Conservation (phyloP, 2,113 vertebrate genomes). For the Chaenocephalus aceratus region DNA sequence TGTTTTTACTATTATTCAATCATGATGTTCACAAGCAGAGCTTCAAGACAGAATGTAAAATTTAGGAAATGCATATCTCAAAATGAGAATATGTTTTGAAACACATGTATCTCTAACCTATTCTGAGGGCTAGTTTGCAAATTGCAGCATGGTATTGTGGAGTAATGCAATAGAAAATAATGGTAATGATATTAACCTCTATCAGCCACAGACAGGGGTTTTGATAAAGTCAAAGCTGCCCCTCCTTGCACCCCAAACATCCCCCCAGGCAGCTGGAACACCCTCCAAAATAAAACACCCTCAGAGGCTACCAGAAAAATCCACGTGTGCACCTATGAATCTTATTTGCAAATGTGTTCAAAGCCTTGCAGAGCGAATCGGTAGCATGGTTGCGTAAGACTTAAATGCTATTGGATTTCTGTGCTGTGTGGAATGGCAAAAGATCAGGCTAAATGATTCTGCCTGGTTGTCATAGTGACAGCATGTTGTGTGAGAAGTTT, state of each 20-base stretch:
- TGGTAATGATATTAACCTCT: background rate
- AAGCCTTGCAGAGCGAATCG: constrained; percentile 64
- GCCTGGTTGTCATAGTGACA: constrained; percentile 85
- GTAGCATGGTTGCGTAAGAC: constrained; percentile 77
- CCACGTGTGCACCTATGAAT: constrained; percentile 48
- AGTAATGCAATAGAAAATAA: constrained; percentile 1
- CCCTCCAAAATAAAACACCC: constrained; percentile 37
- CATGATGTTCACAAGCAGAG: background rate
- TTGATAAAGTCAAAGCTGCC: constrained; percentile 4
- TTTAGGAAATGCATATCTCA: constrained; percentile 9
- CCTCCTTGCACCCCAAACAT: constrained; percentile 24
- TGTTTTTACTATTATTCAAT: background rate
- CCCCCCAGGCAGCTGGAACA: background rate
- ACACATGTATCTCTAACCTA: background rate
- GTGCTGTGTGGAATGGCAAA: constrained; percentile 80
- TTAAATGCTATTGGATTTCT: constrained; percentile 83
- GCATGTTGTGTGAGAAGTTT: constrained; percentile 83
- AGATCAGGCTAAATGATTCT: constrained; percentile 84
- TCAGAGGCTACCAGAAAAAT: constrained; percentile 30
- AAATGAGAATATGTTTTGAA: constrained; percentile 1
- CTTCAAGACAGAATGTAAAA: background rate
- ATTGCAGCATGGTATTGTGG: constrained; percentile 10
- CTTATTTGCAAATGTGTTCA: constrained; percentile 69
- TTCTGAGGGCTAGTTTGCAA: constrained; percentile 4
- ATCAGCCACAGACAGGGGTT: background rate